Conservation (phyloP, 2,888 invertebrate genomes). For the Sesia bembeciformis region DNA sequence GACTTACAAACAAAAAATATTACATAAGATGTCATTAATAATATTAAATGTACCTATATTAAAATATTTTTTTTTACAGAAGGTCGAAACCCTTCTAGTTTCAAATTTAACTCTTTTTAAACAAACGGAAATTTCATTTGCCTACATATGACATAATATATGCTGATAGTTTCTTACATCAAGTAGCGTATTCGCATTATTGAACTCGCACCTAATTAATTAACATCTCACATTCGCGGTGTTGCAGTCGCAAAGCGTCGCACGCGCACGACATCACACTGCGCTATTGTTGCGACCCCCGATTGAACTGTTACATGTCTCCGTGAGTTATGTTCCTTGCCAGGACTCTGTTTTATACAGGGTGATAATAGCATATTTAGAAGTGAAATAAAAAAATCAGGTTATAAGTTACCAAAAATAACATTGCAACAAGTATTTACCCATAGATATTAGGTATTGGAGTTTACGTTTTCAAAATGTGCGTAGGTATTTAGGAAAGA, state of each 20-base stretch:
- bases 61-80: no score
- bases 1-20: no score
- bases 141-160: no score
- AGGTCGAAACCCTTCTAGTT: no score
- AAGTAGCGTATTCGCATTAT: no score
- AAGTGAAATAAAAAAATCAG: neutral
- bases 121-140: no score
- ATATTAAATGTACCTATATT: no score
- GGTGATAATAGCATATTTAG: slow-evolving; percentile 10
- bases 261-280: slow-evolving; percentile 56
- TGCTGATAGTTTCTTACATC: no score
- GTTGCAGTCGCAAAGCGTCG: slow-evolving; percentile 25
- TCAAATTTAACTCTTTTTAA: no score
- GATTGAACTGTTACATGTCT: slow-evolving; percentile 62
- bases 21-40: no score
- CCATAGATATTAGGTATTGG: neutral
- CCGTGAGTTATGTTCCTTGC: slow-evolving; percentile 62
- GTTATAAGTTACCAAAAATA: neutral
- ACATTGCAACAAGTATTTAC: neutral
- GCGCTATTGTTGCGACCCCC: slow-evolving; percentile 62
- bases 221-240: slow-evolving; percentile 13
- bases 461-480: no score
- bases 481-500: no score
- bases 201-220: neutral
- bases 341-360: slow-evolving; percentile 23